A percentile compares a stretch with the other conserved stretches of the same genome.
Evolutionary conservation across 2,888 invertebrate species (phyloP).

Genomic region (Drosophila vallismaia): DNA sequence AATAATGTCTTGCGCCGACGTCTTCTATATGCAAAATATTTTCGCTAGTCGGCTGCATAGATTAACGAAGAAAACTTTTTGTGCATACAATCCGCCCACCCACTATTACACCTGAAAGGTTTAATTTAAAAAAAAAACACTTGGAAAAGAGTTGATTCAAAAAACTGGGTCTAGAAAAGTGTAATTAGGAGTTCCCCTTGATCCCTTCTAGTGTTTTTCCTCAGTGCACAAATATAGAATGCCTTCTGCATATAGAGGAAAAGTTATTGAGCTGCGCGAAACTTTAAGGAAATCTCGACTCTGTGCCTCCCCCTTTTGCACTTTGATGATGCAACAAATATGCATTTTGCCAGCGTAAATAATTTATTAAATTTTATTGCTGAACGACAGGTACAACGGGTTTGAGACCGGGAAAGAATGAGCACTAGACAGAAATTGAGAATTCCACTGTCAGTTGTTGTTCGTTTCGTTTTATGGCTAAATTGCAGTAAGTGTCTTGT

Average conservation of each 20-base stretch:
- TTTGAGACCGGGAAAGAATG: slow-evolving; percentile 19
- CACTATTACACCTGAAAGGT: slow-evolving; percentile 1
- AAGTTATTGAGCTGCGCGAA: slow-evolving; percentile 33
- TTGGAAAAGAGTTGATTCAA: neutral
- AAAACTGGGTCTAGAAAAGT: neutral
- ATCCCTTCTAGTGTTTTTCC: neutral
- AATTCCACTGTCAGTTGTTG: slow-evolving; percentile 61
- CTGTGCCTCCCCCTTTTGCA: neutral
- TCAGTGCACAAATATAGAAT: neutral
- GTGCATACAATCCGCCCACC: slow-evolving; percentile 18
- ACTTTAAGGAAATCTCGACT: slow-evolving; percentile 36
- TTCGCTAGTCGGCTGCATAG: slow-evolving; percentile 65
- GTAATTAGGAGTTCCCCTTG: neutral
- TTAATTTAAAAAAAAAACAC: neutral
- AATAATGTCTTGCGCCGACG: slow-evolving; percentile 33
- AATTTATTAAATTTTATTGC: slow-evolving; percentile 79
- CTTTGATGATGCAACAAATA: slow-evolving; percentile 44
- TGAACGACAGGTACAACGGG: slow-evolving; percentile 45
- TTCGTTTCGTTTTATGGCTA: slow-evolving; percentile 44
- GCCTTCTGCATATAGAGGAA: neutral
- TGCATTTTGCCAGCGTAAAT: slow-evolving; percentile 71
- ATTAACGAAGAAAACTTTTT: slow-evolving; percentile 60
- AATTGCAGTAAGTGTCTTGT: slow-evolving; percentile 43
- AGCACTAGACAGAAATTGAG: slow-evolving; percentile 49
- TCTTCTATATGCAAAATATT: slow-evolving; percentile 69